Base-by-base conservation (phyloP, 2,113 vertebrate genomes). In the Struthio camelus region DNA sequence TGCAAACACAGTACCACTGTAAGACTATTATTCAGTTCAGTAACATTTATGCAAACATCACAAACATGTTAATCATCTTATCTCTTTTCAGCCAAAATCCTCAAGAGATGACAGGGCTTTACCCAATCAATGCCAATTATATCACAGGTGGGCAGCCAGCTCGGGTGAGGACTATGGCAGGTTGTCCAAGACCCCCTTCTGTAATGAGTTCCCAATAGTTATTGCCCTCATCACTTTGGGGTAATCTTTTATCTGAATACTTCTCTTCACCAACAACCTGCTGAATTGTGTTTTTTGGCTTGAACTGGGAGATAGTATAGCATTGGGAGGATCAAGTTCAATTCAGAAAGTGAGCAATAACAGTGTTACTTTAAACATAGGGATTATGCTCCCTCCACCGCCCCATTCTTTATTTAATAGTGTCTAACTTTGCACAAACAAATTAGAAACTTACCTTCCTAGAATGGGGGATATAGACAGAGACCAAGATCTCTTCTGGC, bases 401-500 rank as follows among this genome's bases (percentile, higher is more conserved):
- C 19, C 46, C 30, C 32, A 11, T 24, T 73, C 20, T 73, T 95
- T 51, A 46, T 65, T 76, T 64, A 48, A 61, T 14, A 53, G 20
- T 14, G 36, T 76, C 62, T 44, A 88, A 85, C 18, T 62, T n/a
- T 59, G 24, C 28, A 42, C 24, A 83, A 72, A 44, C 20, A 80
- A 81, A 69, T 7, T 3, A 92, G 34, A 17, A 61, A 61, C 58
- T 86, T 87, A 99, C 99, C 98, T 98, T 98, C 94, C 88, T 98
- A 48, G 98, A 98, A 94, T 97, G 93, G 3, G 99, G 99, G 83
- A 99, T 98, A 82, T 97, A 98, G 81, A 99, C 97, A 7, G 99
- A 99, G 28, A 99, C 17, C 32, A 99, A 88, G 18, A 99, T 69
- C 80, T 99, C 99, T 32, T 99, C 98, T 9, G 98, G 98, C 67